Evolutionary conservation across 2,113 vertebrate genomes (phyloP).

Genomic region (Archocentrus centrarchus): DNA sequence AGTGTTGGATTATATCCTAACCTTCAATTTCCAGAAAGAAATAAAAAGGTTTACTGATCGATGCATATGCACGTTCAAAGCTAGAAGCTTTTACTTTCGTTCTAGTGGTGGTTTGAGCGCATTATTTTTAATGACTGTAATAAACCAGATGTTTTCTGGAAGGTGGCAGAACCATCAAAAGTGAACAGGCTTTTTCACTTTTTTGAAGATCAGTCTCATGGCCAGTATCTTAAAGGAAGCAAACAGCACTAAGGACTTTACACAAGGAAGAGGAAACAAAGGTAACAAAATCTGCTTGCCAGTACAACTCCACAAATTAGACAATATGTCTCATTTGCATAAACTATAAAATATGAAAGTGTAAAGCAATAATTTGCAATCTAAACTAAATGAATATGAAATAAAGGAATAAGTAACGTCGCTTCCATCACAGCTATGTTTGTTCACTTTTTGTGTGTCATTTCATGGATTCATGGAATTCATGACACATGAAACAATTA

Average conservation of each 20-base stretch:
- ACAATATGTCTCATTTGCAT: not conserved
- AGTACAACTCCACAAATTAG: not conserved
- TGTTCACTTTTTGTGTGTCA: not conserved
- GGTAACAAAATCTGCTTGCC: not conserved
- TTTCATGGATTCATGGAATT: not conserved
- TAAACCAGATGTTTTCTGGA: not conserved
- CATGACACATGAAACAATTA: too few relatives aligned
- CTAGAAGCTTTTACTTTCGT: not conserved
- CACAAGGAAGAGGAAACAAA: not conserved
- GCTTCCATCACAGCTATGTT: not conserved
- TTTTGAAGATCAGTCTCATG: not conserved
- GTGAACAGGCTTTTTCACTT: not conserved
- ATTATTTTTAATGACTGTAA: slow-evolving; percentile 2
- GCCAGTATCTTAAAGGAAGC: not conserved
- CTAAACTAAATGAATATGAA: not conserved
- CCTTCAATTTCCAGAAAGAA: slow-evolving; percentile 18
- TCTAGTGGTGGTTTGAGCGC: not conserved
- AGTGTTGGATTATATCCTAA: slow-evolving; percentile 22
- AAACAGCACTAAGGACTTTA: not conserved
- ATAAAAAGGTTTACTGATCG: not conserved
- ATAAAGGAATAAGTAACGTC: not conserved
- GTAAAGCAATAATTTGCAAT: not conserved
- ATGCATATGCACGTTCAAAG: not conserved
- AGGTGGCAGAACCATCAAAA: not conserved
- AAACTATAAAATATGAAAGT: not conserved